Evolutionary conservation across 2,113 vertebrate species (phyloP).

Genomic region (Eulemur macaco): DNA sequence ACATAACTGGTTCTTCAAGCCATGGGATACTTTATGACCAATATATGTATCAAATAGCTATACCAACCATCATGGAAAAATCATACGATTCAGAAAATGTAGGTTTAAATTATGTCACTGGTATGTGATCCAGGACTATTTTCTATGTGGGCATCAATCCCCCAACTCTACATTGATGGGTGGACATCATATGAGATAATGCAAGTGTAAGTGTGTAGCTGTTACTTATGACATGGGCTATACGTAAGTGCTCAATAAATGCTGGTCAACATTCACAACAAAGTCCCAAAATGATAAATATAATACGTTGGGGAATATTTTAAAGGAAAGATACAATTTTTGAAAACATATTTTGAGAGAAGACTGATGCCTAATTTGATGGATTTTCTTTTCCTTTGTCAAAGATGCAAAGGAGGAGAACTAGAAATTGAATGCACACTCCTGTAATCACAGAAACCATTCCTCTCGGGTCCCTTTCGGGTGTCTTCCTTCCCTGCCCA

Average conservation of each 20-base stretch:
- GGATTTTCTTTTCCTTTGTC: neutral
- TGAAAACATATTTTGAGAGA: neutral
- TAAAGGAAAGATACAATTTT: neutral
- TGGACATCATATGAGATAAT: neutral
- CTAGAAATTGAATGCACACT: neutral
- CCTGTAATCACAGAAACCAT: fast-evolving
- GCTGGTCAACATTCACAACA: neutral
- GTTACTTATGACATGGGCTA: neutral
- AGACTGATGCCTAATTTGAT: neutral
- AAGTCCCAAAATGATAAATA: neutral
- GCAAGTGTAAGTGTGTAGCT: neutral
- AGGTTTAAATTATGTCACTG: neutral
- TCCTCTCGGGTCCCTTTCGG: neutral
- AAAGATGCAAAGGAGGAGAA: neutral
- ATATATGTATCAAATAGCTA: neutral
- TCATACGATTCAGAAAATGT: neutral
- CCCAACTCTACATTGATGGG: neutral
- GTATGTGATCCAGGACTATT: fast-evolving
- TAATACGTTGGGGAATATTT: neutral
- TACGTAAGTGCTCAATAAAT: neutral
- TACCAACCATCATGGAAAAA: neutral
- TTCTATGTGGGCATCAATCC: neutral
- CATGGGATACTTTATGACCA: neutral
- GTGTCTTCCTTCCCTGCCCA: neutral
- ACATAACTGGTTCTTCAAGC: neutral